Evolutionary conservation across 2,797 vertebrate species (phyloP).

Genomic region (Lutjanus argentimaculatus): DNA sequence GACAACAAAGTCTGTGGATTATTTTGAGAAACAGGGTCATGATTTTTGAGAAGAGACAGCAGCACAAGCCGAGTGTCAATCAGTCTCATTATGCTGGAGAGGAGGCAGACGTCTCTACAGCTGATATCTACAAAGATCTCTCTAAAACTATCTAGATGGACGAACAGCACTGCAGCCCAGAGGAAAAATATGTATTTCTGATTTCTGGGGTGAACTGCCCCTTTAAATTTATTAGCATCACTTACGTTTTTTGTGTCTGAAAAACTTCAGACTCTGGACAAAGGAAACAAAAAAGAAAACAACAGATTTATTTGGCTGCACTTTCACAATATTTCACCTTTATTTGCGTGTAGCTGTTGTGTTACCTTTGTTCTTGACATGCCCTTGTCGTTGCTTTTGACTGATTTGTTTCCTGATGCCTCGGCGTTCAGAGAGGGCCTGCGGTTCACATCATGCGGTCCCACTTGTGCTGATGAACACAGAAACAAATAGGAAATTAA

Average conservation of each 20-base stretch:
- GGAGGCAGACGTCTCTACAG: no score
- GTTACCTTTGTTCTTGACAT: conserved; percentile 80
- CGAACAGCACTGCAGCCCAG: no score
- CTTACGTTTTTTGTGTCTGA: conserved; percentile 83
- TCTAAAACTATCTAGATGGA: no score
- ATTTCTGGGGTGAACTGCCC: no score
- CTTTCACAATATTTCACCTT: neutral
- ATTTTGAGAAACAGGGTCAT: no score
- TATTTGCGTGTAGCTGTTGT: neutral
- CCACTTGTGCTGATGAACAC: conserved; percentile 54
- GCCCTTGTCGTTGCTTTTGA: conserved; percentile 67
- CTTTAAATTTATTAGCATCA: conserved; percentile 14
- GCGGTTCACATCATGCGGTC: conserved; percentile 29
- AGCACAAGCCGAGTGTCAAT: no score
- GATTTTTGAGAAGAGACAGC: no score
- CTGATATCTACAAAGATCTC: no score
- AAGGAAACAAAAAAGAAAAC: conserved; percentile 13
- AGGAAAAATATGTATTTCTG: no score
- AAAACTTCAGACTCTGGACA: conserved; percentile 83
- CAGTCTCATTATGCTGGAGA: no score
- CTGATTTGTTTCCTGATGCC: conserved; percentile 52
- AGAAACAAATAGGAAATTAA: conserved; percentile 18
- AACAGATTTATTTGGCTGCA: neutral
- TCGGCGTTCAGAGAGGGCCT: conserved; percentile 20
- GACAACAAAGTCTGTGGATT: no score